A percentile compares a stretch with the other conserved stretches of the same genome.
These are phyloP conservation scores for Orchestia grillus DNA, from an alignment of 1,140 invertebrate genomes.

Conservation along the genomic window DNA sequence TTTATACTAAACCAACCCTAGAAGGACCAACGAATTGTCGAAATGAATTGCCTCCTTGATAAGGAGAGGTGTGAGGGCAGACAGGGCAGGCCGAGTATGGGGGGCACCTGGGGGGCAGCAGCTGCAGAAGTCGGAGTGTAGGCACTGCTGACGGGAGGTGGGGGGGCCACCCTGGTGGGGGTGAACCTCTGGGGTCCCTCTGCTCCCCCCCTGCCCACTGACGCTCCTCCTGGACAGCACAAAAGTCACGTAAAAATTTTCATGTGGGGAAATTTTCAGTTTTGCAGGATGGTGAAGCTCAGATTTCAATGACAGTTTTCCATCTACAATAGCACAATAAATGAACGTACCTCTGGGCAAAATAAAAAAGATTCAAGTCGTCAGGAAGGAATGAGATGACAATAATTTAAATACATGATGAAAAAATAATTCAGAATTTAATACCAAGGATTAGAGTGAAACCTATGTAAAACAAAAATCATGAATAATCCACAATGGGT, in stretches of 20 bases:
- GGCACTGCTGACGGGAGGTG: slow-evolving; percentile 31
- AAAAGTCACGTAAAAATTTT: not conserved
- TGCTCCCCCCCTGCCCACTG: not conserved
- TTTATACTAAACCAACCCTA: no score
- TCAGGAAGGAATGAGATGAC: no score
- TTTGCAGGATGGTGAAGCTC: not conserved
- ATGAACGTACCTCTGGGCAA: no score
- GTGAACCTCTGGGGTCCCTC: not conserved
- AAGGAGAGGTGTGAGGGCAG: no score
- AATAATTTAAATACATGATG: no score
- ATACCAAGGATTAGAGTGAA: not conserved
- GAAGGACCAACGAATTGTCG: no score
- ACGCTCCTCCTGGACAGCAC: not conserved
- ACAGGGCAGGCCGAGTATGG: no score
- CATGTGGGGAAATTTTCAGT: not conserved
- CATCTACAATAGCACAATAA: no score
- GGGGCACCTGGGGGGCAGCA: no score
- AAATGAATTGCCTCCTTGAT: no score
- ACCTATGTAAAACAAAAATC: not conserved
- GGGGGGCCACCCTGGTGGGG: slow-evolving; percentile 8
- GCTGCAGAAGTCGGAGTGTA: not conserved
- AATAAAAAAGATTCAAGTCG: no score
- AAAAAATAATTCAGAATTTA: not conserved
- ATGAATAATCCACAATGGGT: not conserved
- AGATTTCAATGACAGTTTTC: not conserved